phyloP scores from a whole-genome alignment of 2,797 vertebrate species.

The Phataginus tricuspis region DNA sequence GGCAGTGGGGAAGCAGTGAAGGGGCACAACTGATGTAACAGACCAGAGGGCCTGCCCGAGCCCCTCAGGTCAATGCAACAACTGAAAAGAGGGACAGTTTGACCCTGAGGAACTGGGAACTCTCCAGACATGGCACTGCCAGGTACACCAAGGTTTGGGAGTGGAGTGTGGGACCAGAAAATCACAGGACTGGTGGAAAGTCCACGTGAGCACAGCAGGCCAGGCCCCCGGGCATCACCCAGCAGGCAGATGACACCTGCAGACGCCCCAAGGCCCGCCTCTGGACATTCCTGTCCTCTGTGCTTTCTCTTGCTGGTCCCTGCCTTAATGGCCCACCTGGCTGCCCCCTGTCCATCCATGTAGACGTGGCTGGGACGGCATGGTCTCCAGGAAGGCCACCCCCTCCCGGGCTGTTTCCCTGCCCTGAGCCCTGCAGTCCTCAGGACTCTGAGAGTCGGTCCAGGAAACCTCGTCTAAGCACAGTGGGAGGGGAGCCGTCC shows the following conservation, averaged over 20 bases:
- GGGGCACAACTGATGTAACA: not conserved
- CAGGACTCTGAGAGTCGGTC: not conserved
- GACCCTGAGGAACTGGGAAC: not conserved
- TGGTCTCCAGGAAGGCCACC: not conserved
- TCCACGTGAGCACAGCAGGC: not conserved
- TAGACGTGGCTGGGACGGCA: not conserved
- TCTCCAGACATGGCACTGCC: not conserved
- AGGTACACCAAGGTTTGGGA: fast-evolving
- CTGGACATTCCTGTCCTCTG: not conserved
- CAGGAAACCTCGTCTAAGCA: too few species aligned
- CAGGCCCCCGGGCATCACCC: not conserved
- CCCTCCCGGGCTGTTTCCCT: not conserved
- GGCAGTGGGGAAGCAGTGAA: not conserved
- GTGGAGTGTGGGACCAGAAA: not conserved
- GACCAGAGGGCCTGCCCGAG: not conserved
- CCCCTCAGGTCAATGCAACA: too few species aligned
- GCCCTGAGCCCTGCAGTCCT: not conserved
- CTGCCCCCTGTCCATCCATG: not conserved
- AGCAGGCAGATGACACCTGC: not conserved
- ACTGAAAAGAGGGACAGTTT: not conserved
- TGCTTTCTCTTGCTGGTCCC: not conserved
- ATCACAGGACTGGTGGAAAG: not conserved
- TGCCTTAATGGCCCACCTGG: not conserved
- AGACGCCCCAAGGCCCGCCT: too few species aligned
- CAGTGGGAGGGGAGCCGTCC: too few species aligned